Base-by-base conservation (phyloP, 2,888 invertebrate genomes). In the Steinernema scapterisci region DNA sequence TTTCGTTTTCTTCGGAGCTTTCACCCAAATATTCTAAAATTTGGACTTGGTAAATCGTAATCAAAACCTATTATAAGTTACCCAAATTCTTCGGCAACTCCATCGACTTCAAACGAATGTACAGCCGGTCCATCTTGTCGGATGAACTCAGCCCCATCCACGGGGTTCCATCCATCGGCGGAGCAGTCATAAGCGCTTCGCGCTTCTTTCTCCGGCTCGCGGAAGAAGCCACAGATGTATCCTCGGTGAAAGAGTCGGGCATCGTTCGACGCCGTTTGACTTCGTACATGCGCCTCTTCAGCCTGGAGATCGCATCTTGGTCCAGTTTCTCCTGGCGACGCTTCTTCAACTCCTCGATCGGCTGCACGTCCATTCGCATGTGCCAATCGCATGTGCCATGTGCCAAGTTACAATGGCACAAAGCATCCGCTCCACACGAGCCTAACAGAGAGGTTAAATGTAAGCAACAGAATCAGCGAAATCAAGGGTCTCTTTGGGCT, bases 381-480 rank as follows among this genome's bases (percentile, higher is more conserved):
- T 80, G 80, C 80, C 80, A 80, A 73, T 80, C 80, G 79, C 6
- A 63, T n/a, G n/a, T n/a, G n/a, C n/a, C n/a, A n/a, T n/a, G n/a
- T n/a, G n/a, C n/a, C n/a, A n/a, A n/a, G n/a, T n/a, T n/a, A n/a
- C n/a, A n/a, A n/a, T n/a, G n/a, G n/a, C n/a, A n/a, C n/a, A n/a
- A n/a, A n/a, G n/a, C n/a, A n/a, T n/a, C n/a, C n/a, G n/a, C n/a
- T n/a, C n/a, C n/a, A n/a, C n/a, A n/a, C n/a, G n/a, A n/a, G n/a
- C n/a, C n/a, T n/a, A n/a, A n/a, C n/a, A n/a, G n/a, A n/a, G n/a
- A n/a, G n/a, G n/a, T n/a, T n/a, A n/a, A n/a, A n/a, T n/a, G n/a
- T n/a, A n/a, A n/a, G n/a, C n/a, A n/a, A n/a, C n/a, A n/a, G n/a
- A n/a, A n/a, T n/a, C n/a, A n/a, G n/a, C n/a, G n/a, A n/a, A n/a